phyloP scores from a whole-genome alignment of 2,113 vertebrate genomes.

The Podarcis muralis region DNA sequence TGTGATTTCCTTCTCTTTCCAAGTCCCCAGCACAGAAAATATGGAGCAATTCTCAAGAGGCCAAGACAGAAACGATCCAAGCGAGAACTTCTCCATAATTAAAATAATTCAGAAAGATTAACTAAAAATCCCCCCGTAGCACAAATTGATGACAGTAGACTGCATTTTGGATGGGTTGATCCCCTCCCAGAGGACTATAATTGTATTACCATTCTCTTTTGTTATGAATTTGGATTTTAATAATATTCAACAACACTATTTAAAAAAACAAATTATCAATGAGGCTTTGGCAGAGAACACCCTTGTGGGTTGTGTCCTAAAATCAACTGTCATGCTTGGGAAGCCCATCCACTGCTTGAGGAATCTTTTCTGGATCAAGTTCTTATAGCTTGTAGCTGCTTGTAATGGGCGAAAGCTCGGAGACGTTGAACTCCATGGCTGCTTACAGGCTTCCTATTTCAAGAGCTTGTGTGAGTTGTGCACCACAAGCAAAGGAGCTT shows the following conservation, averaged over 20 bases:
- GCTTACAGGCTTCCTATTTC: background rate
- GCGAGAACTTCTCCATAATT: background rate
- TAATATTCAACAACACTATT: background rate
- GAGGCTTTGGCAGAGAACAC: background rate
- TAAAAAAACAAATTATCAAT: background rate
- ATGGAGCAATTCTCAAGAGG: slow-evolving; percentile 36
- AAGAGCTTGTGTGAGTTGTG: background rate
- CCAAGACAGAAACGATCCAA: slow-evolving; percentile 4
- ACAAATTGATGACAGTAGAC: background rate
- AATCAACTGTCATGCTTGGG: background rate
- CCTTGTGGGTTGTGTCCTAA: background rate
- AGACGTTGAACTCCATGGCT: background rate
- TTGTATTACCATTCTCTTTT: background rate
- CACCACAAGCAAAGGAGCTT: too few relatives aligned
- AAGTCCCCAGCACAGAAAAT: slow-evolving; percentile 19
- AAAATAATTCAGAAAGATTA: slow-evolving; percentile 14
- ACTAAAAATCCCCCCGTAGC: background rate
- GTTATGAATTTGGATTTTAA: background rate
- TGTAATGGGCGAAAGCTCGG: background rate
- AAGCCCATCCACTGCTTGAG: background rate
- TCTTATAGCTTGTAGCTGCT: background rate
- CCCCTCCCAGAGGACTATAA: background rate
- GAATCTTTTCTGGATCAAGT: background rate
- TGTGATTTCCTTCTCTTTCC: slow-evolving; percentile 26
- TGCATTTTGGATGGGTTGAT: background rate